phyloP scores from a whole-genome alignment of 2,113 vertebrate genomes.

The Dipodomys ordii region DNA sequence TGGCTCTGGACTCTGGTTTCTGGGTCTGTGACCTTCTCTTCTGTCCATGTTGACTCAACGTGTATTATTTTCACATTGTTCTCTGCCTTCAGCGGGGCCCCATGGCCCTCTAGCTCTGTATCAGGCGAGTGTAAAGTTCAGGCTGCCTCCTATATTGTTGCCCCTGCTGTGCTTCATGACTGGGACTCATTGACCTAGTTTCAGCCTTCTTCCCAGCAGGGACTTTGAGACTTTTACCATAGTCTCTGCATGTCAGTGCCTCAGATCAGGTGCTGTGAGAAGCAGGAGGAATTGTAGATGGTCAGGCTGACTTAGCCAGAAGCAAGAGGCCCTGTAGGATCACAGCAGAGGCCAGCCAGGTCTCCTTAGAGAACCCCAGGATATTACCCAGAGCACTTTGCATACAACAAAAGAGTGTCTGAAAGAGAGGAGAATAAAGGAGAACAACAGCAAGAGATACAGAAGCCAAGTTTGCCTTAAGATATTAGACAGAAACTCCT shows the following conservation, averaged over 20 bases:
- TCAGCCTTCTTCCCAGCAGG: background rate
- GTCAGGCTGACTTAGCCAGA: background rate
- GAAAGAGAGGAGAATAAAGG: background rate
- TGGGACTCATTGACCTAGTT: background rate
- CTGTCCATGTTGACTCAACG: background rate
- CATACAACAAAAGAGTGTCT: background rate
- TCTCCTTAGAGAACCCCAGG: background rate
- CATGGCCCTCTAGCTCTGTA: background rate
- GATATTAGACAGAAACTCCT: background rate
- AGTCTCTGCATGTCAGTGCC: too few species aligned
- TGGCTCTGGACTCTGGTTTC: background rate
- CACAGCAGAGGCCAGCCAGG: background rate
- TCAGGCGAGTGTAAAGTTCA: background rate
- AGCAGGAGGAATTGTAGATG: background rate
- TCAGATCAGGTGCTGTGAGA: background rate
- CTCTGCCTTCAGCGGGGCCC: background rate
- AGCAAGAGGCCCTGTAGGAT: background rate
- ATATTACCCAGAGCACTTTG: background rate
- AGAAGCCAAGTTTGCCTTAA: constrained; percentile 35
- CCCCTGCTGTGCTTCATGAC: background rate
- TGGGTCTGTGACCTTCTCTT: background rate
- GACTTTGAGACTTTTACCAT: background rate
- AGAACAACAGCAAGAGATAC: background rate
- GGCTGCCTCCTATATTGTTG: background rate
- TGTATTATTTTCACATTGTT: background rate